A percentile compares a stretch with the other conserved stretches of the same genome.
Conservation (phyloP, 2,888 invertebrate species). For the Chymomyza amoena region DNA sequence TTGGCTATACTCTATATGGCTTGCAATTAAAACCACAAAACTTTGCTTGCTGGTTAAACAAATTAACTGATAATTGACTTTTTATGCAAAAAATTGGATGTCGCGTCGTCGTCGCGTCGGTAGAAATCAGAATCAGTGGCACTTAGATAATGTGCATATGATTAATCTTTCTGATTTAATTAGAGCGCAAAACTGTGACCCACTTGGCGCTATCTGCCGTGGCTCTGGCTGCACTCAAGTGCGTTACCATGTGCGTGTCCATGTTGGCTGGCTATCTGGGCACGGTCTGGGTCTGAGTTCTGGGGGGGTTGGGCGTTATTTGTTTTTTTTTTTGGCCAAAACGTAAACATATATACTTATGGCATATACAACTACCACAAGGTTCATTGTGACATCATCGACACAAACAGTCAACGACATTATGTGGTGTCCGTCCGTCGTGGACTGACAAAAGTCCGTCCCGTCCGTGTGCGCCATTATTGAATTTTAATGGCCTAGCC, state of each 20-base stretch:
- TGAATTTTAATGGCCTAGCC: constrained; percentile 66
- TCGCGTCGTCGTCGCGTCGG: background rate
- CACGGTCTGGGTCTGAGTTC: constrained; percentile 19
- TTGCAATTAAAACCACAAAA: constrained; percentile 1
- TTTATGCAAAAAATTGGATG: constrained; percentile 19
- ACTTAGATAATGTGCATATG: constrained; percentile 49
- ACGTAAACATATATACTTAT: constrained; percentile 16
- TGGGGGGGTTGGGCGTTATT: constrained; percentile 21
- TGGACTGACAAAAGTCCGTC: background rate
- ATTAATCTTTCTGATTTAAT: constrained; percentile 66
- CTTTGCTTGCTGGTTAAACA: constrained; percentile 34
- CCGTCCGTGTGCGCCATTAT: constrained; percentile 53
- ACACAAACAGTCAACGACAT: constrained; percentile 65
- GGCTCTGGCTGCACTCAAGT: background rate
- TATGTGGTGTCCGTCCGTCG: background rate
- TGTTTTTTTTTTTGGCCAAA: constrained; percentile 20
- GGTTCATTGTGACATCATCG: constrained; percentile 69
- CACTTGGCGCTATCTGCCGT: constrained; percentile 1
- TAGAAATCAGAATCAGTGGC: constrained; percentile 44
- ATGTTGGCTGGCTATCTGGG: constrained; percentile 9
- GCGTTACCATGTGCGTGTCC: constrained; percentile 20
- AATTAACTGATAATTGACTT: constrained; percentile 42
- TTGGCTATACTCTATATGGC: background rate
- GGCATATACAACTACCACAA: constrained; percentile 26
- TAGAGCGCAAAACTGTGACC: constrained; percentile 40